These are phyloP conservation scores for Rhinoderma darwinii DNA, from an alignment of 2,113 vertebrate species.

Conservation along the genomic window DNA sequence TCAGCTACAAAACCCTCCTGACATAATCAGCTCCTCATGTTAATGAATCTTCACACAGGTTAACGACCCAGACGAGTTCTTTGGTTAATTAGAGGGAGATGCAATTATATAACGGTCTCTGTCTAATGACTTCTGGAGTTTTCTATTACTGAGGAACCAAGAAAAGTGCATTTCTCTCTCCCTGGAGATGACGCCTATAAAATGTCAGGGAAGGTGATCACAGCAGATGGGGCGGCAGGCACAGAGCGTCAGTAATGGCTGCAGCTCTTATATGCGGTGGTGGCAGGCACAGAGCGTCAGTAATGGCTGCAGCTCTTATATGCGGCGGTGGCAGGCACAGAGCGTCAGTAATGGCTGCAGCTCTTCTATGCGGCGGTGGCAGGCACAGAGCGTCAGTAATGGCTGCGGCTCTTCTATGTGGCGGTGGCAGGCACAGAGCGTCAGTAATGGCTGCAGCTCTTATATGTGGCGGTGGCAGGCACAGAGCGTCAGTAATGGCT, in stretches of 20 bases:
- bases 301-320: no score
- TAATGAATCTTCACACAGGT: slow-evolving; percentile 35
- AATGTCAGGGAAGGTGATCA: not conserved
- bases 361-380: no score
- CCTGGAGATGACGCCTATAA: not conserved
- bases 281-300: not conserved
- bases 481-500: not conserved
- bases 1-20: not conserved
- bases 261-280: not conserved
- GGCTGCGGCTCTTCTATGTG: no score
- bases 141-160: not conserved
- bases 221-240: not conserved
- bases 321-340: not conserved
- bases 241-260: not conserved
- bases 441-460: not conserved
- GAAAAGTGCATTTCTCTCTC: slow-evolving; percentile 6
- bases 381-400: not conserved
- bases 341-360: not conserved
- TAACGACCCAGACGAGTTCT: slow-evolving; percentile 25
- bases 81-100: slow-evolving; percentile 38
- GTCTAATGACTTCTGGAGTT: slow-evolving; percentile 29
- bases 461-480: not conserved
- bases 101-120: slow-evolving; percentile 37
- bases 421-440: not conserved
- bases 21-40: slow-evolving; percentile 11